Evolutionary conservation across 2,797 vertebrate genomes (phyloP).

Genomic region (Helicolenus hilgendorfi): DNA sequence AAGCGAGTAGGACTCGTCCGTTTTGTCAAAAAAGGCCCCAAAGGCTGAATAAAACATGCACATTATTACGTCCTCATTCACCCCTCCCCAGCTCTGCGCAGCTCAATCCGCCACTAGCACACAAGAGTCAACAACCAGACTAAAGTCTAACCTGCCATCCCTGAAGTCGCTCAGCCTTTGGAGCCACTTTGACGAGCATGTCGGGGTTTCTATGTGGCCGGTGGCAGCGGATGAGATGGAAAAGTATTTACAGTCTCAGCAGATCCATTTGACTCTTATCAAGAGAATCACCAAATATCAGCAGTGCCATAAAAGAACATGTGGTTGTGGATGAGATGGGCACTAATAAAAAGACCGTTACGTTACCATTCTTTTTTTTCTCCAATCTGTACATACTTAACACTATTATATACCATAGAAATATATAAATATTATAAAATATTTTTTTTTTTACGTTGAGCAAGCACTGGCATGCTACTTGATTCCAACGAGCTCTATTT

Average conservation of each 20-base stretch:
- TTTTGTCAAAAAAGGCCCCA: slow-evolving; percentile 23
- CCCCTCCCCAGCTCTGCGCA: not conserved
- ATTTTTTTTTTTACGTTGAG: slow-evolving; percentile 69
- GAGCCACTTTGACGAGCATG: slow-evolving; percentile 13
- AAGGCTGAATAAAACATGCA: slow-evolving; percentile 22
- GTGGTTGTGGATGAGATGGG: slow-evolving; percentile 50
- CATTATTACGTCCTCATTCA: not conserved
- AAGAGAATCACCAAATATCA: slow-evolving; percentile 28
- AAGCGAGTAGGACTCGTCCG: too few species aligned
- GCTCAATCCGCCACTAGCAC: not conserved
- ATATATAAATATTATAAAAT: slow-evolving; percentile 91
- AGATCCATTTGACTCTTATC: slow-evolving; percentile 48
- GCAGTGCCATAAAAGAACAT: slow-evolving; percentile 44
- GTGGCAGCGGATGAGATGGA: slow-evolving; percentile 31
- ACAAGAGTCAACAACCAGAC: not conserved
- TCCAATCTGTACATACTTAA: slow-evolving; percentile 83
- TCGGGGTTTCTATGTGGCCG: slow-evolving; percentile 2
- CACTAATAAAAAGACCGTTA: slow-evolving; percentile 59
- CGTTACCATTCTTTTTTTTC: slow-evolving; percentile 53
- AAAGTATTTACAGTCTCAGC: slow-evolving; percentile 45
- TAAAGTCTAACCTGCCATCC: slow-evolving; percentile 5
- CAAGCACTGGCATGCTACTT: slow-evolving; percentile 85
- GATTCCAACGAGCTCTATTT: slow-evolving; percentile 72
- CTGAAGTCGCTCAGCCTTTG: slow-evolving; percentile 20
- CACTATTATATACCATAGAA: slow-evolving; percentile 88